A percentile compares a stretch with the other conserved stretches of the same genome.
Evolutionary conservation across 2,888 invertebrate species (phyloP).

Genomic region (Chrysolina haemoptera): DNA sequence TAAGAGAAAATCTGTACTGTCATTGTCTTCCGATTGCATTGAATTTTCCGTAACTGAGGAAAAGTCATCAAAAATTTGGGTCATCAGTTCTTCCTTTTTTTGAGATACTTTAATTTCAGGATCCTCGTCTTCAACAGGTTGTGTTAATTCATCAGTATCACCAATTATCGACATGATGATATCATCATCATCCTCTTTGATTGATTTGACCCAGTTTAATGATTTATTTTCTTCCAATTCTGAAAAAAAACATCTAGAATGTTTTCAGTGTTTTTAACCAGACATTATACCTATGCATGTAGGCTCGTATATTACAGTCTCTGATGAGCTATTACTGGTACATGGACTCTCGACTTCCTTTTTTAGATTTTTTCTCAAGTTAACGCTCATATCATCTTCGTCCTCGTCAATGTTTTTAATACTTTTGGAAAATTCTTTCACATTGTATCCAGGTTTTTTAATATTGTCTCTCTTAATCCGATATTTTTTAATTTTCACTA

Average conservation of each 20-base stretch:
- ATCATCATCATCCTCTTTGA: slow-evolving; percentile 31
- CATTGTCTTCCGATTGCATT: not conserved
- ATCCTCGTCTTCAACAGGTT: slow-evolving; percentile 15
- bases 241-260: not conserved
- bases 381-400: not conserved
- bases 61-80: slow-evolving; percentile 34
- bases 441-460: not conserved
- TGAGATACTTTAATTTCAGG: slow-evolving; percentile 25
- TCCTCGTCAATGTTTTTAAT: not conserved
- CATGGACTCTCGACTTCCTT: slow-evolving; percentile 5
- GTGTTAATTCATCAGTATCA: slow-evolving; percentile 7
- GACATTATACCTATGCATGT: not conserved
- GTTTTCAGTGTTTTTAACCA: not conserved
- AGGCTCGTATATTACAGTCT: slow-evolving; percentile 28
- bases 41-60: not conserved
- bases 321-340: slow-evolving; percentile 27
- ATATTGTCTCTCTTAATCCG: not conserved
- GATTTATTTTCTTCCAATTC: not conserved
- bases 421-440: not conserved
- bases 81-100: slow-evolving; percentile 41
- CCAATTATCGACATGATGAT: slow-evolving; percentile 41
- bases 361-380: not conserved
- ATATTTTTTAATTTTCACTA: slow-evolving; percentile 1
- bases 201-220: not conserved
- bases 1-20: slow-evolving; percentile 26